Evolutionary conservation across 2,888 invertebrate species (phyloP).

Genomic region (Eupithecia abbreviata): DNA sequence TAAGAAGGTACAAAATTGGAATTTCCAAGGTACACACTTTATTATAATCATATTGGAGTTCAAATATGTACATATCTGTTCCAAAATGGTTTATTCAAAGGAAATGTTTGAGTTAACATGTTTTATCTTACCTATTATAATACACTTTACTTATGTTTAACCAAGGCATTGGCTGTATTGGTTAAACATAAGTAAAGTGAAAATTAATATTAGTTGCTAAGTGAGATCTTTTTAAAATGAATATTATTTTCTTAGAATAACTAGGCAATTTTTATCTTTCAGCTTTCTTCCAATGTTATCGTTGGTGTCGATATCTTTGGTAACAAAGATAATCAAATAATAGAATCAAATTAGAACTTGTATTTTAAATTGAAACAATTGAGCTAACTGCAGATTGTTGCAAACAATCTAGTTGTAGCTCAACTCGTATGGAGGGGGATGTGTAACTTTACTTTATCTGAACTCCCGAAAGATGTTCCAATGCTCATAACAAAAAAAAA

Average conservation of each 20-base stretch:
- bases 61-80: not conserved
- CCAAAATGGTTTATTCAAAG: conserved; percentile 5
- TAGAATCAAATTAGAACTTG: too few species aligned
- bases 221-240: not conserved
- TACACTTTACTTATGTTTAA: too few species aligned
- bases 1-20: not conserved
- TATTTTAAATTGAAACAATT: too few species aligned
- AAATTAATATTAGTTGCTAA: not conserved
- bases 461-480: not conserved
- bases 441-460: not conserved
- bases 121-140: conserved; percentile 5
- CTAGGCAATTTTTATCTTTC: not conserved
- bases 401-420: too few species aligned
- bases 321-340: too few species aligned
- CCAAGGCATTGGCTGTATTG: too few species aligned
- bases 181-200: not conserved
- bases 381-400: too few species aligned
- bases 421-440: not conserved
- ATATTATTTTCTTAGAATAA: too few species aligned
- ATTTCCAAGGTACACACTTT: not conserved
- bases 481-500: not conserved
- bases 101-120: conserved; percentile 11
- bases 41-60: not conserved
- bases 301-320: too few species aligned
- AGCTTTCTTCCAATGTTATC: not conserved